Conservation (phyloP, 2,888 invertebrate genomes). For the Callyntrura guangdongensis region DNA sequence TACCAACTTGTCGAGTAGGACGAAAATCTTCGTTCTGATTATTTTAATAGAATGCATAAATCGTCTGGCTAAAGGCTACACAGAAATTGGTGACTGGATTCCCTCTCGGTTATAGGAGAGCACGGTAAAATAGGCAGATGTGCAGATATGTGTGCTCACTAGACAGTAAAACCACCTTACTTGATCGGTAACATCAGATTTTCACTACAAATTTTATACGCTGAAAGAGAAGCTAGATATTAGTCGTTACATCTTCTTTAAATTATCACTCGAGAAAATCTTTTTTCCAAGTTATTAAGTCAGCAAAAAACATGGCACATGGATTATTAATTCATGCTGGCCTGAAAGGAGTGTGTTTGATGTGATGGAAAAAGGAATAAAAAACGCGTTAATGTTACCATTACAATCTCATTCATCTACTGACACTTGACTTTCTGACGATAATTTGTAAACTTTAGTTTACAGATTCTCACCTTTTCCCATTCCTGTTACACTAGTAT, state of each 20-base stretch:
- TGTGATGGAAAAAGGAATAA: neutral
- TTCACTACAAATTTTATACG: slow-evolving; percentile 12
- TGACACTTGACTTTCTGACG: neutral
- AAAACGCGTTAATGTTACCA: slow-evolving; percentile 41
- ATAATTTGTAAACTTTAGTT: slow-evolving; percentile 8
- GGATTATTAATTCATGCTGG: slow-evolving; percentile 46
- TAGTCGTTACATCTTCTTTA: slow-evolving; percentile 59
- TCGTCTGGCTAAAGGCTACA: slow-evolving; percentile 31
- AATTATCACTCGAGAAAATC: slow-evolving; percentile 47
- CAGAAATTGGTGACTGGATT: no score
- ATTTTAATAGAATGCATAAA: slow-evolving; percentile 79
- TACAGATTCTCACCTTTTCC: slow-evolving; percentile 9
- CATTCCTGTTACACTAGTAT: neutral
- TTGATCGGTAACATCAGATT: neutral
- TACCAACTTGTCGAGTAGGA: neutral
- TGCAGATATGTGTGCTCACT: slow-evolving; percentile 6
- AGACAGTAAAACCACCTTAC: neutral
- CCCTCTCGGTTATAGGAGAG: no score
- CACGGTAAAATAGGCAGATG: neutral
- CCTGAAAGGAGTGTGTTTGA: slow-evolving; percentile 27
- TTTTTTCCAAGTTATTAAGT: slow-evolving; percentile 33
- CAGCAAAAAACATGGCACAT: slow-evolving; percentile 54
- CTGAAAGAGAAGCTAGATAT: slow-evolving; percentile 60
- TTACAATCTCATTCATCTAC: slow-evolving; percentile 16
- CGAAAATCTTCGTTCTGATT: slow-evolving; percentile 73